Conservation (phyloP, 2,797 vertebrate genomes). For the Pangasius sanitwongsei region DNA sequence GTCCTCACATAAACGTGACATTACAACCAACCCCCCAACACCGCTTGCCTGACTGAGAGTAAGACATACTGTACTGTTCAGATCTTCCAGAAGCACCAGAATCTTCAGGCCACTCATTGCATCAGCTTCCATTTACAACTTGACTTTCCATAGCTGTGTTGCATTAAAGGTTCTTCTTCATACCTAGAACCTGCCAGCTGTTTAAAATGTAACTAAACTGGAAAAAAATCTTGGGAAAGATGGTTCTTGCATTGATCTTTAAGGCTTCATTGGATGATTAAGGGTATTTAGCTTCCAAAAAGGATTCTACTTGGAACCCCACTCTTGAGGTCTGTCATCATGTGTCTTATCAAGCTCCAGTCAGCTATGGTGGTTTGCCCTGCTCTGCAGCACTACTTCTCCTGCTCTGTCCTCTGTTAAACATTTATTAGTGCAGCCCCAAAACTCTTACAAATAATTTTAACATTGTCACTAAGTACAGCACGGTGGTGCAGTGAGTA, state of each 20-base stretch:
- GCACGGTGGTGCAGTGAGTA: background rate
- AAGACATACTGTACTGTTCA: background rate
- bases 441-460: background rate
- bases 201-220: background rate
- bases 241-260: background rate
- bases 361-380: background rate
- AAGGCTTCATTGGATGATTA: background rate
- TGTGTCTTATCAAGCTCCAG: background rate
- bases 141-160: background rate
- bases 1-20: background rate
- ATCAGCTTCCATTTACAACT: background rate
- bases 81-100: background rate
- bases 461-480: background rate
- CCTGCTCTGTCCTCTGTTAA: background rate
- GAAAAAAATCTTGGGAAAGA: background rate
- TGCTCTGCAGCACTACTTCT: background rate
- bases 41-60: background rate
- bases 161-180: background rate
- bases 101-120: background rate
- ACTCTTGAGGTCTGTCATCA: background rate
- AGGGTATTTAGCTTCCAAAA: background rate
- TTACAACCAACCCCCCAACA: background rate
- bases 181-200: background rate
- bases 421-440: background rate
- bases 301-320: background rate